Conservation (phyloP, 2,888 invertebrate genomes). For the Lasioglossum vierecki region DNA sequence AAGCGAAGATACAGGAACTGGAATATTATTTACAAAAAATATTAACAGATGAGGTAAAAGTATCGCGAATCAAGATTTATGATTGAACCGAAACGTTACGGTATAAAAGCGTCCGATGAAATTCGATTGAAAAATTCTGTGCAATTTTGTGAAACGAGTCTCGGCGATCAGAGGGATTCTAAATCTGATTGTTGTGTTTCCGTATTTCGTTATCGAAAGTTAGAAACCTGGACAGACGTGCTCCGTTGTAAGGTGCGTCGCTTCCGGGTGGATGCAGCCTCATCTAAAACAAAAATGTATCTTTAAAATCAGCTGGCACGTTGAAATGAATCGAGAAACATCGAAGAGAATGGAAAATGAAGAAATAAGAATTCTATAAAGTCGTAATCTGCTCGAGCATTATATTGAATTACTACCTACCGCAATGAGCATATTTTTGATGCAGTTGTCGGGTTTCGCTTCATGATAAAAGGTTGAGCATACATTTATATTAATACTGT, state of each 20-base stretch:
- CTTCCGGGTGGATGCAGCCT: slow-evolving; percentile 89
- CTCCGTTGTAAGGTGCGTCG: slow-evolving; percentile 86
- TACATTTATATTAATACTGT: background rate
- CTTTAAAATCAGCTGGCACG: slow-evolving; percentile 2
- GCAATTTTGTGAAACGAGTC: background rate
- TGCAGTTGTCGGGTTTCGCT: slow-evolving; percentile 33
- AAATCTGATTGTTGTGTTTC: slow-evolving; percentile 70
- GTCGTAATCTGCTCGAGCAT: slow-evolving; percentile 15
- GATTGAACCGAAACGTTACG: slow-evolving; percentile 4
- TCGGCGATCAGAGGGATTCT: slow-evolving; percentile 18
- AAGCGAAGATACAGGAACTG: slow-evolving; percentile 32
- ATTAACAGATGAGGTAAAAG: background rate
- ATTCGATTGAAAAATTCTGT: background rate
- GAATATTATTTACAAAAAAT: slow-evolving; percentile 34
- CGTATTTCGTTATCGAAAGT: slow-evolving; percentile 84
- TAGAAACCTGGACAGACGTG: slow-evolving; percentile 85
- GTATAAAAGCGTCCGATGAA: background rate
- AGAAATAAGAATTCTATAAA: background rate
- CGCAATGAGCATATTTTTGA: slow-evolving; percentile 34
- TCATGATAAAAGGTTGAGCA: slow-evolving; percentile 37
- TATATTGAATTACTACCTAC: slow-evolving; percentile 54
- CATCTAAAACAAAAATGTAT: slow-evolving; percentile 85
- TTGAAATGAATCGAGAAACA: background rate
- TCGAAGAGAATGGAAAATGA: slow-evolving; percentile 1
- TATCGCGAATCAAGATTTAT: background rate